Evolutionary conservation across 2,888 invertebrate genomes (phyloP).

Genomic region (Eustalomyia histrio): DNA sequence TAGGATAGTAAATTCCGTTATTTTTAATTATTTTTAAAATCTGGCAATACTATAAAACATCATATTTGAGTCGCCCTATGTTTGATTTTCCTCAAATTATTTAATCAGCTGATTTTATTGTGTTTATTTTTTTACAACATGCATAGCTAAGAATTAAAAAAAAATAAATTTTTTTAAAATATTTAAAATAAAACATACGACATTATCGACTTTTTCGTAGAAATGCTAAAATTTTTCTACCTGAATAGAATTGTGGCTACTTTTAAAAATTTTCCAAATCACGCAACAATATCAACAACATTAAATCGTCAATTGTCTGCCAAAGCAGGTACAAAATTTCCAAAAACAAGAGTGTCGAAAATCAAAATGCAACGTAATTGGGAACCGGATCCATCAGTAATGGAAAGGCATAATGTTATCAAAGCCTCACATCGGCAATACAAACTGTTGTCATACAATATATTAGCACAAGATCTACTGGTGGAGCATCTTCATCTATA

Average conservation of each 20-base stretch:
- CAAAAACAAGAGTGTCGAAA: neutral
- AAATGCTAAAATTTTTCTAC: neutral
- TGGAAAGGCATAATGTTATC: neutral
- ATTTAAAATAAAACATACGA: neutral
- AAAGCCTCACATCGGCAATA: slow-evolving; percentile 76
- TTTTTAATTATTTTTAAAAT: too few relatives aligned
- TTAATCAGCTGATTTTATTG: too few relatives aligned
- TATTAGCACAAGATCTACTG: slow-evolving; percentile 90
- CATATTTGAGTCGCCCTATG: too few relatives aligned
- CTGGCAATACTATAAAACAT: too few relatives aligned
- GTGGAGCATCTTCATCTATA: slow-evolving; percentile 88
- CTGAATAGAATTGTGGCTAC: neutral
- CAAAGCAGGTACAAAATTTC: neutral
- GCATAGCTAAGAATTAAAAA: too few relatives aligned
- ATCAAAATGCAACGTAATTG: slow-evolving; percentile 59
- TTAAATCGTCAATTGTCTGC: neutral
- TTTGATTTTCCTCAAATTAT: too few relatives aligned
- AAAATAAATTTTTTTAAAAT: neutral
- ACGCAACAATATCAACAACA: neutral
- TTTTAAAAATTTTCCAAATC: neutral
- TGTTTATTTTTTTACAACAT: too few relatives aligned
- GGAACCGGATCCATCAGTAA: slow-evolving; percentile 12
- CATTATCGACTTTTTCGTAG: neutral
- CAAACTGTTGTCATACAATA: slow-evolving; percentile 91
- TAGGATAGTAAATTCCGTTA: too few relatives aligned